Base-by-base conservation (phyloP, 2,888 invertebrate genomes). In the Parasteatoda lunata region DNA sequence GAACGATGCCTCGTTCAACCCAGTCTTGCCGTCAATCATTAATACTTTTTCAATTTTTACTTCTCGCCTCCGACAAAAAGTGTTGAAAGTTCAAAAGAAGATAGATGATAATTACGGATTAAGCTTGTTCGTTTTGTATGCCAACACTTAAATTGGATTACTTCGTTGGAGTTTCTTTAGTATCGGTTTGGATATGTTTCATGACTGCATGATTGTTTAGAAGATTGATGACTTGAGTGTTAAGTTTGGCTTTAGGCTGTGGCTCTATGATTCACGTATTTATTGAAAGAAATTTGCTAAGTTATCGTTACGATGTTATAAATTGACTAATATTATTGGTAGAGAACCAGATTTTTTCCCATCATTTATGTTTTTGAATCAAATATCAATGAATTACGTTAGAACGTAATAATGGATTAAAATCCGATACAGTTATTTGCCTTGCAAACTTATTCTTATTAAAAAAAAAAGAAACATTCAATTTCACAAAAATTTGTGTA, bases 21-120 rank as follows among this genome's bases (percentile, higher is more conserved):
- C n/a, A 59, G n/a, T 59, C n/a, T 59, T n/a, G n/a, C 30, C n/a
- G 59, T 59, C 59, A 59, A 59, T 59, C 59, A 59, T 59, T 59
- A 59, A n/a, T 59, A 59, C 59, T 59, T 59, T 30, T 30, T 30
- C 30, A 30, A 30, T 30, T 30, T 30, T 59, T n/a, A 59, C n/a
- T 59, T 59, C 8, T 9, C 11, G n/a, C 9, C 9, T 13, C 59
- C n/a, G 59, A 9, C 9, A 59, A 59, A 59, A 59, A 59, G 59
- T 59, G 59, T 9, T 59, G n/a, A 59, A 59, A 59, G 59, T 59
- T 59, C 59, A 13, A 59, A 59, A n/a, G 59, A 59, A 59, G 59
- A 59, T 59, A 9, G 59, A 59, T 59, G 59, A 59, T 59, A 59
- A 59, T 59, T 59, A 59, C 59, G n/a, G 9, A 59, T 59, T 59